Base-by-base conservation (phyloP, 2,797 vertebrate genomes). In the Scarus forsteni region DNA sequence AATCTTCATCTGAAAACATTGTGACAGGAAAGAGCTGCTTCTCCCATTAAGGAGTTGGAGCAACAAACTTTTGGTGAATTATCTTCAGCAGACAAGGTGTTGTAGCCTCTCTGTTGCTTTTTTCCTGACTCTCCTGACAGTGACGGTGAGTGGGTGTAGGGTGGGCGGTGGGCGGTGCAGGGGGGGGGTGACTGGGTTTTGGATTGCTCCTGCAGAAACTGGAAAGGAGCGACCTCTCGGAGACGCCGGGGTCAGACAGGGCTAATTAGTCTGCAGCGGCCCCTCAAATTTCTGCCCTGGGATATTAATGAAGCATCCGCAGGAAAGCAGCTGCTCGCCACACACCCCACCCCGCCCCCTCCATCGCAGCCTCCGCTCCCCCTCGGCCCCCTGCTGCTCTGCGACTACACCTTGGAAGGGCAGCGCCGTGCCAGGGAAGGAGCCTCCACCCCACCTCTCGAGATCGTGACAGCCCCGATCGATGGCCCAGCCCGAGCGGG, bases 231-330 rank as follows among this genome's bases (percentile, higher is more conserved):
- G 66, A 90, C 90, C 91, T 91, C 84, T 83, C 76, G 51, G 75
- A 89, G 87, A 90, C 54, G 74, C 42, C 13, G 66, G 91, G 92
- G 91, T 93, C 90, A 90, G 91, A 89, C 89, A 71, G 83, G 93
- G 93, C 90, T 94, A 94, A 94, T 94, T 93, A 93, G 91, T 92
- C 90, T 89, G 88, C 87, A 86, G 87, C 79, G 56, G 89, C 90
- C 91, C 91, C 92, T 92, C 91, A 92, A 88, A 90, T 88, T 87
- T 90, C 84, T 91, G 90, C 91, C 87, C 89, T 79, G 79, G 82
- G 91, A 91, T 91, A 92, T 93, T 93, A 93, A 94, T 93, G 88
- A 93, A 92, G 89, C 87, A 91, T 93, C 93, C 88, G 89, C 75
- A 85, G 86, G 87, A 92, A 91, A 92, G 87, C 92, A 92, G 87